Percentiles rank a stretch among this genome's conserved stretches.
Conservation (phyloP, 1,140 invertebrate genomes). For the Hormaphis cornu region DNA sequence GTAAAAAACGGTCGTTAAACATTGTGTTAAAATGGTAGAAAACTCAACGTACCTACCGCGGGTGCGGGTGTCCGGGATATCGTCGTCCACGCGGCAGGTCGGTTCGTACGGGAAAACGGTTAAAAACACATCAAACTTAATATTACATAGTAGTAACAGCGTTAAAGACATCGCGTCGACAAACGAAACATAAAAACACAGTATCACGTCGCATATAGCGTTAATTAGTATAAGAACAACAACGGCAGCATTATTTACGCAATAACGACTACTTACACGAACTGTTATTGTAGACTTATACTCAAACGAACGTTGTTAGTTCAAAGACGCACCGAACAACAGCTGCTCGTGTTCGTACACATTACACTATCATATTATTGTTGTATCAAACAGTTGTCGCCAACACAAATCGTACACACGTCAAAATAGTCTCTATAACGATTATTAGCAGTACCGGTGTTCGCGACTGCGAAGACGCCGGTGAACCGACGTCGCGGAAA, state of each 20-base stretch:
- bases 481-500: neutral
- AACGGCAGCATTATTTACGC: too few relatives aligned
- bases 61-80: neutral
- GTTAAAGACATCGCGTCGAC: neutral
- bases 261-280: too few relatives aligned
- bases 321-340: neutral
- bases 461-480: neutral
- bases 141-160: neutral
- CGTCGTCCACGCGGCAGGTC: constrained; percentile 2
- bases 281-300: too few relatives aligned
- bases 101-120: constrained; percentile 1
- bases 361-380: too few relatives aligned
- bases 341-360: neutral
- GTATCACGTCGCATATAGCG: neutral
- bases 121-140: constrained; percentile 22
- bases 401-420: constrained; percentile 10
- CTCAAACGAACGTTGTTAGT: neutral
- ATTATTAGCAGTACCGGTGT: neutral
- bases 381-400: too few relatives aligned
- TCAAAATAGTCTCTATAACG: neutral
- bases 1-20: neutral
- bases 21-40: constrained; percentile 4
- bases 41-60: constrained; percentile 29
- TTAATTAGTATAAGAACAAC: too few relatives aligned
- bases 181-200: neutral